Conservation (phyloP, 1,140 invertebrate genomes). For the Mamestra configurata region DNA sequence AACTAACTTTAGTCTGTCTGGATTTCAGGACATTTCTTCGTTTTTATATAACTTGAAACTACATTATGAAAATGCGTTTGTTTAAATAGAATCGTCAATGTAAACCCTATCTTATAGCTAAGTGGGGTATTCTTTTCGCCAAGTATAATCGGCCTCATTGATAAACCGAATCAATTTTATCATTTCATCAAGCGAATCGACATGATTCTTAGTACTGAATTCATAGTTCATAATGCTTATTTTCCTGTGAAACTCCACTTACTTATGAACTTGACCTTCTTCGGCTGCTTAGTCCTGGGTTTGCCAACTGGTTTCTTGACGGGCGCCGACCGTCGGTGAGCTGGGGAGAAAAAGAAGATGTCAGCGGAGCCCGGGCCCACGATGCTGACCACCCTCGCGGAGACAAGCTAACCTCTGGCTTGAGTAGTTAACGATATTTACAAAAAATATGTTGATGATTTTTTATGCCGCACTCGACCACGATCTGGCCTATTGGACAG, state of each 20-base stretch:
- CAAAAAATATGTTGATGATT: no score
- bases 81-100: neutral
- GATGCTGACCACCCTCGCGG: slow-evolving; percentile 57
- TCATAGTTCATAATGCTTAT: no score
- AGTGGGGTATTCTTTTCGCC: neutral
- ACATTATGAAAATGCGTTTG: neutral
- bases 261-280: slow-evolving; percentile 96
- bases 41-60: no score
- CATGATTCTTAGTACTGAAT: neutral
- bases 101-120: no score
- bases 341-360: slow-evolving; percentile 72
- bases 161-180: neutral
- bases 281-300: slow-evolving; percentile 93
- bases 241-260: slow-evolving; percentile 86
- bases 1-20: neutral
- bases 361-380: slow-evolving; percentile 59
- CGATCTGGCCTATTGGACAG: no score
- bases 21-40: no score
- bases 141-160: neutral
- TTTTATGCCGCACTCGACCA: no score
- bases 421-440: neutral
- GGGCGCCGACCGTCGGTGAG: slow-evolving; percentile 91
- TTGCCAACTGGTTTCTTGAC: slow-evolving; percentile 93
- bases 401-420: slow-evolving; percentile 61
- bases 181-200: neutral